Base-by-base conservation (phyloP, 2,113 vertebrate species). In the Neolamprologus ventralis region DNA sequence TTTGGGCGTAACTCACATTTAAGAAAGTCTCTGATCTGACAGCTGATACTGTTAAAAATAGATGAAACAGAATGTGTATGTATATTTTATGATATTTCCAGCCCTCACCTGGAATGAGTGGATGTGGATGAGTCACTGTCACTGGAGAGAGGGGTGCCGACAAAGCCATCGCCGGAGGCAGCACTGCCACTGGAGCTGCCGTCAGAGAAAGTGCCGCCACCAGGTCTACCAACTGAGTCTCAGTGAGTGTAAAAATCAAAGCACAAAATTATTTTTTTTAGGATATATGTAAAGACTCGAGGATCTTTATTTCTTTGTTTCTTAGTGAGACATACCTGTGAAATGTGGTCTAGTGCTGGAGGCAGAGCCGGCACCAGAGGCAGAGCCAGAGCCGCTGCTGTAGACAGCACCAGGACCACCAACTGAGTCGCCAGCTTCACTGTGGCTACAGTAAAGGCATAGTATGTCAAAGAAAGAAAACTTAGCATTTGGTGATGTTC, bases 301-400 rank as follows among this genome's bases (percentile, higher is more conserved):
- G 14, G 57, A 60, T 31, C 3, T 60, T 1, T 60, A 31, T 60
- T 31, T 60, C 14, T 31, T 5, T 31, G 26, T 31, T 60, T 31
- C 8, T 31, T 10, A 60, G 14, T 6, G 57, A 60, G 26, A 10
- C 57, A 60, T 60, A 60, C 26, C 26, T 31, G 57, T 60, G 26
- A 60, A 31, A 60, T 60, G 0, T 60, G 26, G 14, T 2, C 57
- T 31, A 60, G 2, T 31, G 57, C 26, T 60, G 57, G 57, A 60
- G 57, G 14, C 14, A 31, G 26, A 17, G 26, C 14, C 2, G 0
- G 14, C 57, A 31, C 3, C 26, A 60, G 26, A 58, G 55, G 2
- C 14, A 58, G 57, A 60, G 0, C 0, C 55, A 31, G 55, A 28
- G 26, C 7, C 0, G 5, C 55, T 58, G 55, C 55, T 31, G 55